Conservation (phyloP, 2,113 vertebrate species). For the Fulica atra region DNA sequence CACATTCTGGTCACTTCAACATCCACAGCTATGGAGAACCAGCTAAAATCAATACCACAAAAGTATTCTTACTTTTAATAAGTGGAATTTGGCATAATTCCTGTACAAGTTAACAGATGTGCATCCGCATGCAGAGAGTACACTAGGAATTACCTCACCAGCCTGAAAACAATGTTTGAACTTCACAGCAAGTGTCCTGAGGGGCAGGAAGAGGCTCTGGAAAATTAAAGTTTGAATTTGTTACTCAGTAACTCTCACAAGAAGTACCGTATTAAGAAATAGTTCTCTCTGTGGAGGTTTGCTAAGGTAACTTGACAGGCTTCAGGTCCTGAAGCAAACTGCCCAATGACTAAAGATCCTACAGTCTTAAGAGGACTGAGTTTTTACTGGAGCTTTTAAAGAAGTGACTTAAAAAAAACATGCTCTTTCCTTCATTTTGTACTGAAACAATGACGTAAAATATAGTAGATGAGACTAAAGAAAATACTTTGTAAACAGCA, state of each 20-base stretch:
- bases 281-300: neutral
- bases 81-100: slow-evolving; percentile 17
- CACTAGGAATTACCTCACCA: slow-evolving; percentile 43
- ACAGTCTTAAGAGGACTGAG: neutral
- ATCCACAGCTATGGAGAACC: neutral
- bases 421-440: neutral
- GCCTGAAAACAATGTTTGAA: slow-evolving; percentile 45
- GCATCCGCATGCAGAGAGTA: neutral
- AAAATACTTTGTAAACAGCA: neutral
- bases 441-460: neutral
- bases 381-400: neutral
- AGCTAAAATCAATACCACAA: neutral
- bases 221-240: neutral
- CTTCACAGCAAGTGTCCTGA: slow-evolving; percentile 1
- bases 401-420: neutral
- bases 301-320: neutral
- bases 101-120: neutral
- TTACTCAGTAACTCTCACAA: neutral
- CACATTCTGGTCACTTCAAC: neutral
- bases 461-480: neutral
- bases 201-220: slow-evolving; percentile 29
- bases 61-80: neutral
- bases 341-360: neutral
- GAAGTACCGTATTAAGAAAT: accelerated
- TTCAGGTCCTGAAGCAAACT: neutral